These are phyloP conservation scores for Cepaea nemoralis DNA, from an alignment of 1,140 invertebrate species.

Conservation along the genomic window DNA sequence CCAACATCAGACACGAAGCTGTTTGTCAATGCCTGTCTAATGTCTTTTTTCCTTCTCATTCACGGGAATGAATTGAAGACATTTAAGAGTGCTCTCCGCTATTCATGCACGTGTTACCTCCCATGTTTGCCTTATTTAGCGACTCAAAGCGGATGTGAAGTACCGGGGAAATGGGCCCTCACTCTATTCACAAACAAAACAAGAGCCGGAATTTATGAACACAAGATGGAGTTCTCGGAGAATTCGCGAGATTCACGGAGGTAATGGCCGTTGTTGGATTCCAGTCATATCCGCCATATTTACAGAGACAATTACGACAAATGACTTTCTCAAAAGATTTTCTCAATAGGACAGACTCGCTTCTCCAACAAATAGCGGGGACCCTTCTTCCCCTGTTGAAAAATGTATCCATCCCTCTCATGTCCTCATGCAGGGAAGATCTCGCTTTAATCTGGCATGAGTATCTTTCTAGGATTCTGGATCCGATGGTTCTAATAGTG, in stretches of 20 bases:
- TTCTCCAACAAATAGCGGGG: neutral
- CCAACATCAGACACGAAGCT: neutral
- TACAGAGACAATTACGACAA: constrained; percentile 37
- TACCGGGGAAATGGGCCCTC: constrained; percentile 27
- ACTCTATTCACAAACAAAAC: constrained; percentile 33
- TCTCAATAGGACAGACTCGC: neutral
- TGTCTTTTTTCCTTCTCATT: neutral
- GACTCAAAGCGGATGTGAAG: constrained; percentile 22
- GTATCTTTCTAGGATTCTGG: constrained; percentile 3
- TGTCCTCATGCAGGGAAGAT: neutral
- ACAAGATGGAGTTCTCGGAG: constrained; percentile 23
- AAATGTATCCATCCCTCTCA: neutral
- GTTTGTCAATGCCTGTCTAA: neutral
- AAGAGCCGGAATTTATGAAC: constrained; percentile 37
- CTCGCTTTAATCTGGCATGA: constrained; percentile 21
- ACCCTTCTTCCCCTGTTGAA: neutral
- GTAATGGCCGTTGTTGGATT: constrained; percentile 26
- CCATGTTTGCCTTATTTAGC: constrained; percentile 36
- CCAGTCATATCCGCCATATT: constrained; percentile 36
- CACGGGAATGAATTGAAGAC: neutral
- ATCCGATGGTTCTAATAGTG: neutral
- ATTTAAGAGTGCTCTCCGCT: constrained; percentile 14
- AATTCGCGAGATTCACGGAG: constrained; percentile 29
- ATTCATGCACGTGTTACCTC: constrained; percentile 28
- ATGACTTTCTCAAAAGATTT: constrained; percentile 39